Evolutionary conservation across 2,797 vertebrate genomes (phyloP).

Genomic region (Trachurus trachurus): DNA sequence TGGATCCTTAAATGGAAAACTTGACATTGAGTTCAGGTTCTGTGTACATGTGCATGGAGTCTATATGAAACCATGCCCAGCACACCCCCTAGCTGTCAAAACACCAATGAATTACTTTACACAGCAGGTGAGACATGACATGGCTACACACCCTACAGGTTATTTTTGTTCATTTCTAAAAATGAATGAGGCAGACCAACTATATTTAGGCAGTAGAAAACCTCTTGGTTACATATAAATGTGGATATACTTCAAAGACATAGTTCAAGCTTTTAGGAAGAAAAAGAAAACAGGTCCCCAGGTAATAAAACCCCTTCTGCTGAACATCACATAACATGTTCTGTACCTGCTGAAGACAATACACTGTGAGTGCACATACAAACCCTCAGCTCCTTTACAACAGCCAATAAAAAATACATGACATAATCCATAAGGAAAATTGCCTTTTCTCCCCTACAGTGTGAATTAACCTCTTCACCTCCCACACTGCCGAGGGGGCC

Average conservation of each 20-base stretch:
- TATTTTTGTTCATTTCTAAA: constrained; percentile 9
- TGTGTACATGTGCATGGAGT: background rate
- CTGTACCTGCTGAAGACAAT: background rate
- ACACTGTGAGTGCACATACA: constrained; percentile 11
- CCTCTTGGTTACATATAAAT: background rate
- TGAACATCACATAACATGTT: background rate
- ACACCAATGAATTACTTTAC: constrained; percentile 47
- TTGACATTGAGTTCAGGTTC: constrained; percentile 37
- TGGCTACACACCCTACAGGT: background rate
- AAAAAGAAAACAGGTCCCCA: background rate
- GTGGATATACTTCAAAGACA: background rate
- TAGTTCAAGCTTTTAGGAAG: background rate
- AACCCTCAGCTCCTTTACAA: constrained; percentile 14
- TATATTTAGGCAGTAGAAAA: background rate
- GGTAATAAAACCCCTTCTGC: background rate
- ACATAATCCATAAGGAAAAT: constrained; percentile 72
- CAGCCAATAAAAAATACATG: constrained; percentile 61
- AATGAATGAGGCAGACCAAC: background rate
- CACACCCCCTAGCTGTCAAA: constrained; percentile 35
- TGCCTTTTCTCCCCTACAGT: constrained; percentile 21
- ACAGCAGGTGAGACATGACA: constrained; percentile 20
- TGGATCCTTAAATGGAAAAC: constrained; percentile 22
- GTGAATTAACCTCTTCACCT: constrained; percentile 43
- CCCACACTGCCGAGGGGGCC: constrained; percentile 13
- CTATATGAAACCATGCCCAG: constrained; percentile 25